Conservation (phyloP, 2,888 invertebrate genomes). For the Drosophila mulleri region DNA sequence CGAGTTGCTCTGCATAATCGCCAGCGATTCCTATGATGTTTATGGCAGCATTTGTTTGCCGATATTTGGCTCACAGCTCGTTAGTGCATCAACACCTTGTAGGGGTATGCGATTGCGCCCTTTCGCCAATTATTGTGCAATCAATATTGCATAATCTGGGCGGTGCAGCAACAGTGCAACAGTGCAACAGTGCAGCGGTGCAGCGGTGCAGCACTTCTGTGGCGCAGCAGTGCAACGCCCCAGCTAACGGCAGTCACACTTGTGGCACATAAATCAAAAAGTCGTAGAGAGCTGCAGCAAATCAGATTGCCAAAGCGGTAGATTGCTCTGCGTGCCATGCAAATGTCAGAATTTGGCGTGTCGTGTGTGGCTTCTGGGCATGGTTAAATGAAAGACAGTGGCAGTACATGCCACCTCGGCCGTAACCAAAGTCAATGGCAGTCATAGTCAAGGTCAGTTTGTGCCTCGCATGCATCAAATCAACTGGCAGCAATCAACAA, state of each 20-base stretch:
- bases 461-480: conserved; percentile 73
- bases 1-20: conserved; percentile 61
- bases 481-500: conserved; percentile 68
- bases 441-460: conserved; percentile 72
- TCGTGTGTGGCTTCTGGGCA: conserved; percentile 79
- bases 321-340: conserved; percentile 71
- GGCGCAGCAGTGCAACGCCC: conserved; percentile 68
- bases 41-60: conserved; percentile 69
- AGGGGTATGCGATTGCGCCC: conserved; percentile 74
- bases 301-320: conserved; percentile 39
- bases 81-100: conserved; percentile 77
- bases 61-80: conserved; percentile 68
- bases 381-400: conserved; percentile 55
- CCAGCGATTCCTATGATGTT: conserved; percentile 46
- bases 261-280: conserved; percentile 76
- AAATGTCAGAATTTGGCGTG: conserved; percentile 74
- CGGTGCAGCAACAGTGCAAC: conserved; percentile 21
- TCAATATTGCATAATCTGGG: conserved; percentile 78
- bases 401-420: conserved; percentile 53
- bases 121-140: conserved; percentile 79
- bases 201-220: conserved; percentile 34
- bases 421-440: conserved; percentile 46
- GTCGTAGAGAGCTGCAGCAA: conserved; percentile 21
- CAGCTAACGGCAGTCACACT: conserved; percentile 77
- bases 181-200: conserved; percentile 62